Base-by-base conservation (phyloP, 2,888 invertebrate genomes). In the Trachelus stipa region DNA sequence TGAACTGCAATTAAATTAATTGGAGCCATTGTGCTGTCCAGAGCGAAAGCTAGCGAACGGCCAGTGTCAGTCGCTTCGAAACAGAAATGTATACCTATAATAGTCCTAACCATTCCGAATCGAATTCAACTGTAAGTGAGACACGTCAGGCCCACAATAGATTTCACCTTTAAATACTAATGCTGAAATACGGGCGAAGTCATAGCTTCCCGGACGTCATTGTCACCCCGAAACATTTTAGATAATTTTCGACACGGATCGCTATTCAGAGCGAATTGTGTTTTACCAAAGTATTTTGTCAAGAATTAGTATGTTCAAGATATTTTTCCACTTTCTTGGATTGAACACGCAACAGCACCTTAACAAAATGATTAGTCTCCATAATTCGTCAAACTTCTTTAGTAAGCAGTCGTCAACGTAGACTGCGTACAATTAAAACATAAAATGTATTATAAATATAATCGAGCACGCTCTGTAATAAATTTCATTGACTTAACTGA, bases 21-120 rank as follows among this genome's bases (percentile, higher is more conserved):
- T 89, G 89, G 87, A 84, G 88, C 88, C 84, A 88, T 89, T 89
- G 88, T 89, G 87, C 87, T 88, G 89, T 88, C 88, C 86, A 81
- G 81, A 85, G 87, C 85, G 85, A 87, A 86, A 87, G 83, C 86
- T 85, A 86, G 87, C 84, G 85, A 87, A 86, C 84, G 86, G 83
- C 82, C 84, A 85, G 84, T 86, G 86, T 87, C 87, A 85, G 86
- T 84, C 68, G 78, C 80, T 79, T 83, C 84, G 81, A 86, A 85
- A 86, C 84, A 83, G 79, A 84, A 85, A 85, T 79, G 68, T 30
- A 1, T 71, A 71, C 71, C 71, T 71, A 71, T 71, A 71, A 34
- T 56, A 56, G 56, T 56, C 56, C 56, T 9, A 9, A 56, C 56
- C 56, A 56, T 56, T 56, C 9, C 56, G 23, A 23, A 56, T 56